phyloP scores from a whole-genome alignment of 2,797 vertebrate species.

The Lithobates sylvaticus region DNA sequence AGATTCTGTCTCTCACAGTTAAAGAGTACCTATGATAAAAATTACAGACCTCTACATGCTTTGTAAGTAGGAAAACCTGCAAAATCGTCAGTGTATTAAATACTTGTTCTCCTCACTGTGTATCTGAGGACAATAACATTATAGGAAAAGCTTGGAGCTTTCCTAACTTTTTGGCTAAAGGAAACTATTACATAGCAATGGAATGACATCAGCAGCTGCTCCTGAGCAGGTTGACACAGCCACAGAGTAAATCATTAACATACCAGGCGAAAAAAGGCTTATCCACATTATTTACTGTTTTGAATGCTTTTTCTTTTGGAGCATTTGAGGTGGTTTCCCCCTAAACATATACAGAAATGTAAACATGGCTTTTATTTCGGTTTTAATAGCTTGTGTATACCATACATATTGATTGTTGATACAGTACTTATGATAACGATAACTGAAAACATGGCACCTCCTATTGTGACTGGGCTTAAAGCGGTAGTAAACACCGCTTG shows the following conservation, averaged over 20 bases:
- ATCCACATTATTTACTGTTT: not conserved
- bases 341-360: not conserved
- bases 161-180: not conserved
- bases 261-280: no score
- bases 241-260: not conserved
- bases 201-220: not conserved
- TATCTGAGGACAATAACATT: no score
- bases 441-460: no score
- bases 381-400: slow-evolving; percentile 14
- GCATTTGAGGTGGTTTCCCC: not conserved
- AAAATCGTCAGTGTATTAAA: no score
- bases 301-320: not conserved
- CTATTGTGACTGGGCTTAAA: no score
- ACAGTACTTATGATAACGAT: not conserved
- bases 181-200: not conserved
- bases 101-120: no score
- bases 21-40: no score
- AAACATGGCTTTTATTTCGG: not conserved
- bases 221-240: not conserved
- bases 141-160: no score
- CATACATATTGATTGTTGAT: slow-evolving; percentile 11
- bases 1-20: no score
- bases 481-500: no score
- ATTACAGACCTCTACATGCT: no score
- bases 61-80: no score